Conservation (phyloP, 1,140 invertebrate genomes). For the Himalopsyche phryganea region DNA sequence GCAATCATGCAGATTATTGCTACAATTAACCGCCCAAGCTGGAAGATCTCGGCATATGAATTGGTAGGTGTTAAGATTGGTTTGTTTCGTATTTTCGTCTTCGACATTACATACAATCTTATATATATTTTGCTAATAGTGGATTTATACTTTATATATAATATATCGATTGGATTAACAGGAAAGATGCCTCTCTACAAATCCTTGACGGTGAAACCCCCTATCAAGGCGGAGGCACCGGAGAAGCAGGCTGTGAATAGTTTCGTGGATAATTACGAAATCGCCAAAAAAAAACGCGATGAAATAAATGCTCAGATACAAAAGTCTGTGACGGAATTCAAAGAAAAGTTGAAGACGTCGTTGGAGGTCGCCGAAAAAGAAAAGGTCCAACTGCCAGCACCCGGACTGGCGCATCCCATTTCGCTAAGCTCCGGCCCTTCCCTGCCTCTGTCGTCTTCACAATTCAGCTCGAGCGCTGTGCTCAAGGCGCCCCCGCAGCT, state of each 20-base stretch:
- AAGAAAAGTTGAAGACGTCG: constrained; percentile 48
- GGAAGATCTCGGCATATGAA: no score
- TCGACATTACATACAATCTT: no score
- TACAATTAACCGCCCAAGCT: no score
- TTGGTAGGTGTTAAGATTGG: no score
- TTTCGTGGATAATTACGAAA: constrained; percentile 37
- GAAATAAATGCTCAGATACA: constrained; percentile 51
- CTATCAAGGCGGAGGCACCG: constrained; percentile 46
- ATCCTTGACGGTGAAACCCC: constrained; percentile 37
- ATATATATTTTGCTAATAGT: no score
- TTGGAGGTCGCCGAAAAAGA: constrained; percentile 33
- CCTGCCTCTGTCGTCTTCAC: neutral
- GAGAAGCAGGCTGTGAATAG: constrained; percentile 50
- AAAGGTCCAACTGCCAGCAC: constrained; percentile 33
- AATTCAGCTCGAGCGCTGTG: constrained; percentile 9
- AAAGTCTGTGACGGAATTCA: constrained; percentile 48
- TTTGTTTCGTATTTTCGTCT: no score
- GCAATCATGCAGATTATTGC: no score
- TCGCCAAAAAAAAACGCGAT: constrained; percentile 41
- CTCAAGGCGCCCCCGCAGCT: neutral
- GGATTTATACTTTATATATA: no score
- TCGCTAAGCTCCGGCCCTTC: constrained; percentile 16
- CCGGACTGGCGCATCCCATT: constrained; percentile 29
- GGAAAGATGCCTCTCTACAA: constrained; percentile 53
- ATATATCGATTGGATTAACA: constrained; percentile 22